These are phyloP conservation scores for Leptogaster cylindrica DNA, from an alignment of 2,888 invertebrate species.

Conservation along the genomic window DNA sequence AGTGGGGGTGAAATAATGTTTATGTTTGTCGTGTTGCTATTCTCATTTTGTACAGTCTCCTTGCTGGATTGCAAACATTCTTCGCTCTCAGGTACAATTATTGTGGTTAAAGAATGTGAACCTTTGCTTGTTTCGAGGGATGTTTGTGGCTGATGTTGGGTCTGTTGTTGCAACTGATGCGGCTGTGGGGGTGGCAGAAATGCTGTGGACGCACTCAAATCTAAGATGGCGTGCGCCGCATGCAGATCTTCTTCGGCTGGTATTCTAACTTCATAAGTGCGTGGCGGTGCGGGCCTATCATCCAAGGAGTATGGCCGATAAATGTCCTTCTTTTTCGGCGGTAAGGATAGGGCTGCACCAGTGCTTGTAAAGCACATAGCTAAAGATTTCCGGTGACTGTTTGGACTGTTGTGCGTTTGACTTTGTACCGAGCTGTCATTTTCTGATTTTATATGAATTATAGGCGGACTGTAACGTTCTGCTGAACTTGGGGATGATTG, in stretches of 20 bases:
- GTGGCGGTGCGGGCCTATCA: slow-evolving; percentile 66
- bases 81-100: slow-evolving; percentile 54
- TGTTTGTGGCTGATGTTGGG: slow-evolving; percentile 51
- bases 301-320: slow-evolving; percentile 86
- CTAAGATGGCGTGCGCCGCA: slow-evolving; percentile 87
- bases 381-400: slow-evolving; percentile 68
- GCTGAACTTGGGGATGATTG: slow-evolving; percentile 52
- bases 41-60: slow-evolving; percentile 58
- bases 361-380: slow-evolving; percentile 87
- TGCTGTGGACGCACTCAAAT: slow-evolving; percentile 85
- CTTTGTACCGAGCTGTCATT: slow-evolving; percentile 44
- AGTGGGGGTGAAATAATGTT: slow-evolving; percentile 49
- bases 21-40: slow-evolving; percentile 60
- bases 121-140: slow-evolving; percentile 51
- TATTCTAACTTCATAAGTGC: slow-evolving; percentile 65
- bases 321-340: slow-evolving; percentile 90
- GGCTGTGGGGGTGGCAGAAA: slow-evolving; percentile 69
- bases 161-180: slow-evolving; percentile 57
- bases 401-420: slow-evolving; percentile 47
- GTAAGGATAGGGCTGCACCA: slow-evolving; percentile 80
- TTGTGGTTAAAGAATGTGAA: slow-evolving; percentile 42
- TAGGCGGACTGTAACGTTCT: slow-evolving; percentile 58
- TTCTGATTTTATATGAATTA: slow-evolving; percentile 58
- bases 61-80: slow-evolving; percentile 40
- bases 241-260: slow-evolving; percentile 83